A percentile compares a stretch with the other conserved stretches of the same genome.
Conservation (phyloP, 1,140 invertebrate species). For the Cotesia glomerata region DNA sequence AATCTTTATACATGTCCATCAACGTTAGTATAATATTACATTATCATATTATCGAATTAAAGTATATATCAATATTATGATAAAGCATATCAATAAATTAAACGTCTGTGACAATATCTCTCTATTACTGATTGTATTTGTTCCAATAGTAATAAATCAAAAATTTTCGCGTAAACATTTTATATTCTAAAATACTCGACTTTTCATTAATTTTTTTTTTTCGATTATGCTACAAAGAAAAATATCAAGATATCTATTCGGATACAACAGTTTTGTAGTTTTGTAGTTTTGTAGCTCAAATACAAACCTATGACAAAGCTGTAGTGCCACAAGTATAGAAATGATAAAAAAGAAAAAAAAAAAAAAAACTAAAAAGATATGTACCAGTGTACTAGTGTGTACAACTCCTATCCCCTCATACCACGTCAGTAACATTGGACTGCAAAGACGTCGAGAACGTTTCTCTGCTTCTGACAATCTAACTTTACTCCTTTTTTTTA, state of each 20-base stretch:
- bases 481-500: neutral
- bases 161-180: too few species aligned
- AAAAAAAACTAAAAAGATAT: neutral
- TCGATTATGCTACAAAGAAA: neutral
- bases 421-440: conserved; percentile 6
- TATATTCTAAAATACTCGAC: too few species aligned
- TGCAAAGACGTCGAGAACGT: conserved; percentile 3
- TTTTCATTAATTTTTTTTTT: neutral
- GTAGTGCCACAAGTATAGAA: neutral
- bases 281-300: neutral
- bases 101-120: too few species aligned
- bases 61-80: neutral
- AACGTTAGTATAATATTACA: too few species aligned
- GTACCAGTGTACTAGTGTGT: too few species aligned
- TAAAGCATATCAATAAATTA: too few species aligned
- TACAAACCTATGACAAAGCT: neutral
- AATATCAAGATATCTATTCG: neutral
- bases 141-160: neutral
- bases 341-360: neutral
- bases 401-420: too few species aligned
- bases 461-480: conserved; percentile 25
- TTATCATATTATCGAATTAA: too few species aligned
- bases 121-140: neutral
- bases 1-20: neutral
- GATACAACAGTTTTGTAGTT: neutral